A percentile compares a stretch with the other conserved stretches of the same genome.
Conservation (phyloP, 2,888 invertebrate species). For the Campopleginae sp. region DNA sequence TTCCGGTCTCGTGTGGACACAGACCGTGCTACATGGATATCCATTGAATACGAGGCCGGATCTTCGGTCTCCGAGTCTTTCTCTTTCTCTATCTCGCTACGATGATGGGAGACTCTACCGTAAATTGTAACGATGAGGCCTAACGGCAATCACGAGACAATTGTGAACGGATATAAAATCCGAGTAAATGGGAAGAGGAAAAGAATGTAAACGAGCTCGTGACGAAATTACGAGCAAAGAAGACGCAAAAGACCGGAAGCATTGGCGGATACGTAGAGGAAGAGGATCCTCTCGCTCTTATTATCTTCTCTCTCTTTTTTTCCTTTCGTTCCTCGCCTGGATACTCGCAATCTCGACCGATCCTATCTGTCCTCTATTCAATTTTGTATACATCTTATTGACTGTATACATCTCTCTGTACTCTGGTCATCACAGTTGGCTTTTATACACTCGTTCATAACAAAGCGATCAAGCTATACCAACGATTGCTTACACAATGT, state of each 20-base stretch:
- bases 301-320: slow-evolving; percentile 50
- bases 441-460: background rate
- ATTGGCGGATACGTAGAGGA: slow-evolving; percentile 52
- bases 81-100: slow-evolving; percentile 59
- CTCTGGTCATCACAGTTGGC: slow-evolving; percentile 41
- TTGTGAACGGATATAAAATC: slow-evolving; percentile 33
- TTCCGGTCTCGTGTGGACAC: slow-evolving; percentile 57
- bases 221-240: slow-evolving; percentile 58
- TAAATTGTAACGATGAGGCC: slow-evolving; percentile 63
- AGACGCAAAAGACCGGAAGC: slow-evolving; percentile 60
- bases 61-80: slow-evolving; percentile 80
- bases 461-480: background rate
- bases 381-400: slow-evolving; percentile 58
- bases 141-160: slow-evolving; percentile 74
- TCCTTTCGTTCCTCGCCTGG: slow-evolving; percentile 21
- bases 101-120: slow-evolving; percentile 72
- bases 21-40: slow-evolving; percentile 15
- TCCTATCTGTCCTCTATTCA: slow-evolving; percentile 63
- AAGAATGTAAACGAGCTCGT: slow-evolving; percentile 48
- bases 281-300: slow-evolving; percentile 57
- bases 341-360: slow-evolving; percentile 57
- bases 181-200: slow-evolving; percentile 37
- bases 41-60: slow-evolving; percentile 78
- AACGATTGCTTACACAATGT: slow-evolving; percentile 18
- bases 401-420: slow-evolving; percentile 1